Evolutionary conservation across 2,797 vertebrate genomes (phyloP), one percentile per base, ranked within the genome.

Genomic region (Melanogrammus aeglefinus): DNA sequence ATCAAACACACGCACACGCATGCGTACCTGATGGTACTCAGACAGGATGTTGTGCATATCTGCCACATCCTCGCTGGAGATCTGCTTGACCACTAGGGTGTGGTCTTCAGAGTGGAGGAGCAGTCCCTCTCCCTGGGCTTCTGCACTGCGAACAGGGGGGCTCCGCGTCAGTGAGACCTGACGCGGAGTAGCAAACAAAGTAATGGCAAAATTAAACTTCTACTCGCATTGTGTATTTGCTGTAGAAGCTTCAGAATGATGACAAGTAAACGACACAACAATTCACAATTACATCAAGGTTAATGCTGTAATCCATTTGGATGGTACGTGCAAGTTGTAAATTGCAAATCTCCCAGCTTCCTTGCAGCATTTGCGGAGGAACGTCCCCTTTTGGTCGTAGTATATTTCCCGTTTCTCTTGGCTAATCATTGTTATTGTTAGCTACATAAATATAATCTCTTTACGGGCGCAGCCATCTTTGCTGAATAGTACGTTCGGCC

Each of bases 21-120:
- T 24, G 5, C 84, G 76, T 83, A 97, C 97, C 96, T 99, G 96
- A 90, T 99, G 97, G 90, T 99, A 99, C 89, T 97, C 96, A 0
- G 96, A 96, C 51, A 99, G 92, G 86, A 98, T 96, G 89, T 89
- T 95, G 86, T 99, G 97, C 90, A 98, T 96, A 16, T 98, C 96
- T 0, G 96, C 97, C 39, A 99, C 95, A 7, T 97, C 97, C 81
- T 99, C 97, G 0, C 97, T 97, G 81, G 96, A 96, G 74, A 98
- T 97, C 83, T 97, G 96, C 90, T 99, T 99, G 85, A 97, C 91
- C 75, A 97, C 95, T 79, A 98, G 91, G 0, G 96, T 96, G 0
- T 95, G 94, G 88, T 99, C 97, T 0, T 96, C 97, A 1, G 96
- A 97, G 78, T 94, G 94, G 78, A 97, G 95, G 80, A 97, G 93